These are phyloP conservation scores for Tinea trinotella DNA, from an alignment of 2,888 invertebrate genomes.

Conservation along the genomic window DNA sequence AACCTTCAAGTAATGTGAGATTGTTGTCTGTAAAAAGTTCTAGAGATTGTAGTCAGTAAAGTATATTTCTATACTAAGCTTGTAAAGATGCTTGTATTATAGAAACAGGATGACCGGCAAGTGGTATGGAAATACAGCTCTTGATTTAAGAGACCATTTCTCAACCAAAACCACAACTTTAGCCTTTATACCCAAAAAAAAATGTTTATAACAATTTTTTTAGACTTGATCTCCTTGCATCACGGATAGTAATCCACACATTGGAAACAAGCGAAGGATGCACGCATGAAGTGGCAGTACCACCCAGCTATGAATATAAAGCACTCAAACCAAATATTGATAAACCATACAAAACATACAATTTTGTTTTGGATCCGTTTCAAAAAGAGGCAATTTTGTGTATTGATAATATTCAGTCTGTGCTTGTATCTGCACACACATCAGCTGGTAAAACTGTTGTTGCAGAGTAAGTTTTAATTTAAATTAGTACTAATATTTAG, in stretches of 20 bases:
- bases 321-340: conserved; percentile 68
- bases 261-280: conserved; percentile 94
- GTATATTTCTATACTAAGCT: no score
- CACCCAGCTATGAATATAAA: conserved; percentile 86
- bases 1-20: no score
- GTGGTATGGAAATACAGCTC: no score
- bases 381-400: conserved; percentile 97
- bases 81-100: no score
- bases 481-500: background rate
- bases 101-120: no score
- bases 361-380: conserved; percentile 96
- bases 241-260: conserved; percentile 89
- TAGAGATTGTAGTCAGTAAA: background rate
- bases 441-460: conserved; percentile 99
- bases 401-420: conserved; percentile 98
- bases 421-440: conserved; percentile 98
- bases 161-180: no score
- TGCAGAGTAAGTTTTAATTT: conserved; percentile 83
- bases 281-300: conserved; percentile 96
- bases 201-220: no score
- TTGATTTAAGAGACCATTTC: no score
- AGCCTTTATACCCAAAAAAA: no score
- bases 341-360: conserved; percentile 92
- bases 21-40: background rate
- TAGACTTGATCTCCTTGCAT: conserved; percentile 82